Conservation (phyloP, 2,797 vertebrate species). For the Liasis olivaceus region DNA sequence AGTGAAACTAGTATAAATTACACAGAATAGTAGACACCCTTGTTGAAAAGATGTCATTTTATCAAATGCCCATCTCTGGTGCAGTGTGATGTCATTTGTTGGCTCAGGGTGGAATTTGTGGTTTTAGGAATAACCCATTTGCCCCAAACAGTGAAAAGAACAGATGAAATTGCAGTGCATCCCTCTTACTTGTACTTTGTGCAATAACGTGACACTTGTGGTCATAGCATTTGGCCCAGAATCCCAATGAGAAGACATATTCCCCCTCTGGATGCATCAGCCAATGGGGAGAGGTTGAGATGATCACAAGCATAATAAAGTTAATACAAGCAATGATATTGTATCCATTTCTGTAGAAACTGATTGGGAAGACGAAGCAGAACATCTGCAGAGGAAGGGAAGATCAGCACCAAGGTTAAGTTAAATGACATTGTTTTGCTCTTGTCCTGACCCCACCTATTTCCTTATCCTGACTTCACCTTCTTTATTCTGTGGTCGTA, state of each 20-base stretch:
- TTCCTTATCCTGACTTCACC: not conserved
- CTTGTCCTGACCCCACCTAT: not conserved
- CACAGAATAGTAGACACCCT: not conserved
- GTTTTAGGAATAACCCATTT: not conserved
- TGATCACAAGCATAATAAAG: not conserved
- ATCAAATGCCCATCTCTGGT: not conserved
- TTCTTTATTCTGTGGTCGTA: not conserved
- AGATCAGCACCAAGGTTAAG: not conserved
- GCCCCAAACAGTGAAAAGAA: not conserved
- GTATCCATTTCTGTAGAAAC: not conserved
- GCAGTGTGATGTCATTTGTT: not conserved
- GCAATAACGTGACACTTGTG: not conserved
- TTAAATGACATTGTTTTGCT: not conserved
- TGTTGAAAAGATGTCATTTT: no score
- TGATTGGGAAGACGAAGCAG: not conserved
- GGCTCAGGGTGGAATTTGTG: not conserved
- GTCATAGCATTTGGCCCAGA: not conserved
- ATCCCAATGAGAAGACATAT: not conserved
- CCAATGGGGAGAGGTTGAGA: not conserved
- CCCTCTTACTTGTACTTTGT: not conserved
- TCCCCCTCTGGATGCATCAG: not conserved
- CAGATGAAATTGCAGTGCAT: not conserved
- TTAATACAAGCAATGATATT: not conserved
- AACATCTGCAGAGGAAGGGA: not conserved
- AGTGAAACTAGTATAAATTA: not conserved